phyloP scores from a whole-genome alignment of 2,113 vertebrate genomes.

The Cynoglossus semilaevis region DNA sequence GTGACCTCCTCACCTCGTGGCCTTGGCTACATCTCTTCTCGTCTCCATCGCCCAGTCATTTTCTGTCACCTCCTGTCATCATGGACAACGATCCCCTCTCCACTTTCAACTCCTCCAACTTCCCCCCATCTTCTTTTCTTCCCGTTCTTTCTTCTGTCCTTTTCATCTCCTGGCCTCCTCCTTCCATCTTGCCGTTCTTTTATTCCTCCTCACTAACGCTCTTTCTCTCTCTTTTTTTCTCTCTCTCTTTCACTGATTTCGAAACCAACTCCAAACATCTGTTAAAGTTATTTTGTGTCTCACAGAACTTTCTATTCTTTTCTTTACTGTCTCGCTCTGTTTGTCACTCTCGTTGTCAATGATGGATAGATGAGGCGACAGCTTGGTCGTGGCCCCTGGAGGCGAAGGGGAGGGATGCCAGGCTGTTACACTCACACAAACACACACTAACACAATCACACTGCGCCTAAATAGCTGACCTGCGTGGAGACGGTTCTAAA shows the following conservation, averaged over 20 bases:
- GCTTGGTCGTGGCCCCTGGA: slow-evolving; percentile 42
- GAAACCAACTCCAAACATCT: neutral
- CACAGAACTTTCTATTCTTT: slow-evolving; percentile 7
- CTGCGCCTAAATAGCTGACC: slow-evolving; percentile 37
- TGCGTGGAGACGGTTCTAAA: slow-evolving; percentile 24
- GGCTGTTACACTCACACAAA: neutral
- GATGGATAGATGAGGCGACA: slow-evolving; percentile 52
- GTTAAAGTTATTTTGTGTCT: neutral
- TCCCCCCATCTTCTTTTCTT: neutral
- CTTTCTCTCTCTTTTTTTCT: neutral
- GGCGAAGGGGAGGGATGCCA: slow-evolving; percentile 27
- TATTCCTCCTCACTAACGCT: neutral
- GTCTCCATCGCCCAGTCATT: neutral
- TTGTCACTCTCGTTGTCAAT: slow-evolving; percentile 8
- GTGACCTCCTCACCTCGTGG: neutral
- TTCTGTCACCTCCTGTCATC: slow-evolving; percentile 5
- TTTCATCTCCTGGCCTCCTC: neutral
- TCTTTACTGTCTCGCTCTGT: neutral
- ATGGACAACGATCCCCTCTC: neutral
- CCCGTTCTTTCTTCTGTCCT: neutral
- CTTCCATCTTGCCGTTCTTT: neutral
- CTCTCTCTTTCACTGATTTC: neutral
- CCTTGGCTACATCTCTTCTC: slow-evolving; percentile 3
- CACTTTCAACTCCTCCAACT: neutral
- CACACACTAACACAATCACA: slow-evolving; percentile 14